Base-by-base conservation (phyloP, 2,888 invertebrate genomes). In the Theretra japonica region DNA sequence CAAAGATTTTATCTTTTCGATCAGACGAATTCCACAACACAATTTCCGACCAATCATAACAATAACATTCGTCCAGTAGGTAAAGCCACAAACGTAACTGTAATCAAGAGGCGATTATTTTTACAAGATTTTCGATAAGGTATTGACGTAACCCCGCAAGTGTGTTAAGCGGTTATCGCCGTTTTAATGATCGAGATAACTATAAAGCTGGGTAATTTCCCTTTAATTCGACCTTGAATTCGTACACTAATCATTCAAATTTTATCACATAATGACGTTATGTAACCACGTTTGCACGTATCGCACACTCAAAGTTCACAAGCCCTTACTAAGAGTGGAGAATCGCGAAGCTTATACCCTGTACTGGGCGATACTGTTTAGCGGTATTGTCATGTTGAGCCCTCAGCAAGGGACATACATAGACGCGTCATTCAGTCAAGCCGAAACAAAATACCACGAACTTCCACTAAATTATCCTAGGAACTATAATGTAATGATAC, bases 351-450 rank as follows among this genome's bases (percentile, higher is more conserved):
- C 69, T 68, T 57, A 57, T 75, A 76, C 75, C 75, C 75, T 74
- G 74, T 75, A 57, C 28, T 15, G 69, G 73, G 68, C 70, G 71
- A 75, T 74, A 73, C 75, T 73, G 74, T 59, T 73, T 60, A 33
- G 58, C 69, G 58, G 79, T 87, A 87, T 86, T 87, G 87, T 86
- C 86, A 83, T 76, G 75, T 77, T 71, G 30, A 50, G 11, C 23
- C 72, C 77, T 74, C 73, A 80, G 79, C 76, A 81, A 79, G 81
- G 82, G 83, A 85, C 82, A 74, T 73, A 76, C 73, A 76, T 81
- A 83, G 84, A 88, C 86, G 81, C 70, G 53, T 80, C 77, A 80
- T 75, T 75, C 79, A 77, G 79, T 70, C 48, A 70, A 59, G 11
- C 56, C 56, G 57, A 69, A 33, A 69, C 8, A 69, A 82, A 82